Evolutionary conservation across 1,140 invertebrate species (phyloP).

Genomic region (Lutraria rhynchaena): DNA sequence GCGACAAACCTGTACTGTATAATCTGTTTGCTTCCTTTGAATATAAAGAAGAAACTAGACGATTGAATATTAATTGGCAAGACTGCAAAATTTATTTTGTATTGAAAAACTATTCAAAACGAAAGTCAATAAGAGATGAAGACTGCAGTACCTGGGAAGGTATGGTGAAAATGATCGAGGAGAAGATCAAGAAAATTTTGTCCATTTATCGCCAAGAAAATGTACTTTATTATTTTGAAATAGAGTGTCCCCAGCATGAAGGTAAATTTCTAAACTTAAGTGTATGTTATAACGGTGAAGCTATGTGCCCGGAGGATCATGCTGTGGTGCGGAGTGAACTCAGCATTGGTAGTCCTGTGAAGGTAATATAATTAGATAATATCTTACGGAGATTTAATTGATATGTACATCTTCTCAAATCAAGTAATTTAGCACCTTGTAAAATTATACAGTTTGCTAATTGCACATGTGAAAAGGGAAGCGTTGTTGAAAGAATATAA

Average conservation of each 20-base stretch:
- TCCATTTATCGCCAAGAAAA: background rate
- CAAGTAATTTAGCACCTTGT: background rate
- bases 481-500: background rate
- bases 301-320: slow-evolving; percentile 16
- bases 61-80: slow-evolving; percentile 10
- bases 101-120: slow-evolving; percentile 16
- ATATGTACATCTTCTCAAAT: background rate
- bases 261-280: slow-evolving; percentile 4
- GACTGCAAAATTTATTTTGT: slow-evolving; percentile 13
- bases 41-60: slow-evolving; percentile 2
- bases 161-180: slow-evolving; percentile 2
- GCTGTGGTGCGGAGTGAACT: background rate
- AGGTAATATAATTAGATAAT: background rate
- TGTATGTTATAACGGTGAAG: background rate
- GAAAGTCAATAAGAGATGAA: background rate
- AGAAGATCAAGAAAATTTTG: slow-evolving; percentile 1
- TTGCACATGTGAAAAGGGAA: background rate
- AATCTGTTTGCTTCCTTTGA: background rate
- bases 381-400: background rate
- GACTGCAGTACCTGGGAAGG: too few species aligned
- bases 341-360: background rate
- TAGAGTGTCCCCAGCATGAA: slow-evolving; percentile 27
- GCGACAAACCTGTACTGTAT: background rate
- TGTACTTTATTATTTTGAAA: slow-evolving; percentile 11
- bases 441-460: background rate